Percentiles rank a stretch among this genome's conserved stretches.
These are phyloP conservation scores for Brachystomella parvula DNA, from an alignment of 1,140 invertebrate genomes.

Conservation along the genomic window DNA sequence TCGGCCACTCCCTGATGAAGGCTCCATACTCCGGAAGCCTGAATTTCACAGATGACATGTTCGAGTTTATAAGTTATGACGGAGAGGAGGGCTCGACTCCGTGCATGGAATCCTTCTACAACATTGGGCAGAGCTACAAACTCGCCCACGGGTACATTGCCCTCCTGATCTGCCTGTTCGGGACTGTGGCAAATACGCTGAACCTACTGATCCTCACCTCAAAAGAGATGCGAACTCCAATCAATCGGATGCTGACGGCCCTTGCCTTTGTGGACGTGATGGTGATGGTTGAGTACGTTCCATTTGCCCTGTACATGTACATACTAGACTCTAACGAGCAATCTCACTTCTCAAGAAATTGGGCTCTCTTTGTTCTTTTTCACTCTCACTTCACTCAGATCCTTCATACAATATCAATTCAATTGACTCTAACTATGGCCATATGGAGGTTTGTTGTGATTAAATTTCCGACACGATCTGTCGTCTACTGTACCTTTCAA, in stretches of 20 bases:
- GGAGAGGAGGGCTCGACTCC: not conserved
- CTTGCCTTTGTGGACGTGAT: conserved; percentile 82
- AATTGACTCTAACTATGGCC: conserved; percentile 35
- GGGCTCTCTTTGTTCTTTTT: conserved; percentile 71
- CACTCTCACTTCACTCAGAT: conserved; percentile 64
- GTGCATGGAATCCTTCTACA: conserved; percentile 8
- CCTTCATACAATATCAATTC: conserved; percentile 35
- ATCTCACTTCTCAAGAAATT: conserved; percentile 61
- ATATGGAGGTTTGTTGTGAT: conserved; percentile 35
- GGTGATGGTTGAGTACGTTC: conserved; percentile 89
- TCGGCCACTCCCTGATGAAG: not conserved
- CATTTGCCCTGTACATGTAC: conserved; percentile 73
- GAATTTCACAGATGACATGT: conserved; percentile 6
- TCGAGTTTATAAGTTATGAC: not conserved
- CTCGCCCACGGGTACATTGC: conserved; percentile 59
- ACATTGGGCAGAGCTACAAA: conserved; percentile 41
- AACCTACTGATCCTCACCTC: conserved; percentile 82
- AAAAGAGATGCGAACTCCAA: conserved; percentile 79
- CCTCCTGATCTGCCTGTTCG: conserved; percentile 71
- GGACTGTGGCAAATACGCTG: conserved; percentile 74
- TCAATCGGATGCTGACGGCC: conserved; percentile 79
- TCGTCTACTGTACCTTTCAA: conserved; percentile 27
- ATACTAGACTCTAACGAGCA: conserved; percentile 47
- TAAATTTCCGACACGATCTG: conserved; percentile 23
- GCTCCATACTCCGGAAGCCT: not conserved